Base-by-base conservation (phyloP, 2,888 invertebrate species). In the Onchidella celtica region DNA sequence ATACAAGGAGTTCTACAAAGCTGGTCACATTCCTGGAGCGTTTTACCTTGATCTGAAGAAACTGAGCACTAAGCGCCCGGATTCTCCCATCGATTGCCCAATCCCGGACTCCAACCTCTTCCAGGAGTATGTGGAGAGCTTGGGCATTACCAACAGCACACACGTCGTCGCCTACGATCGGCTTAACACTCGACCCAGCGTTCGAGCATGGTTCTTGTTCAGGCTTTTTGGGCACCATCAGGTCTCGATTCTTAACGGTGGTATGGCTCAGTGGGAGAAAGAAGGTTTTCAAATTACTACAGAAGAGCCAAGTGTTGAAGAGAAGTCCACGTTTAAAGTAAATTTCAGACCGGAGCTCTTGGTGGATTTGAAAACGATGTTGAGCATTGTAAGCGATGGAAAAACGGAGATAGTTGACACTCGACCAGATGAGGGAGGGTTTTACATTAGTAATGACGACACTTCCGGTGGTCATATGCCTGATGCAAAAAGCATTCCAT, bases 231-330 rank as follows among this genome's bases (percentile, higher is more conserved):
- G 90, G 66, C 90, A 90, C 66, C 83, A 80, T 9, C 87, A 86
- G 17, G 84, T 89, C 21, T 90, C 90, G 0, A 78, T 90, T 9
- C 84, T 89, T 32, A 87, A 89, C 82, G 90, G 90, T 29, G 90
- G 90, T 4, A 79, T 90, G 21, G 70, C 55, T 6, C 88, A 88
- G 73, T 90, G 90, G 90, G 63, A 86, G 32, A 61, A 84, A 21
- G 88, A 89, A 82, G 89, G 88, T 1, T 87, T 84, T 77, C 86
- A 88, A 36, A 82, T 88, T 1, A 86, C 88, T 27, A 76, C 79
- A 24, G 86, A 88, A 4, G 86, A 85, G 66, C 87, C 87, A 40
- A 61, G 75, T 47, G 83, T 87, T 34, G 81, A 88, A 85, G 87
- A 88, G 29, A 69, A 29, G 14, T 38, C 57, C 34, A n/a, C 6